Evolutionary conservation across 1,140 invertebrate genomes (phyloP).

Genomic region (Stegodyphus mimosarum): DNA sequence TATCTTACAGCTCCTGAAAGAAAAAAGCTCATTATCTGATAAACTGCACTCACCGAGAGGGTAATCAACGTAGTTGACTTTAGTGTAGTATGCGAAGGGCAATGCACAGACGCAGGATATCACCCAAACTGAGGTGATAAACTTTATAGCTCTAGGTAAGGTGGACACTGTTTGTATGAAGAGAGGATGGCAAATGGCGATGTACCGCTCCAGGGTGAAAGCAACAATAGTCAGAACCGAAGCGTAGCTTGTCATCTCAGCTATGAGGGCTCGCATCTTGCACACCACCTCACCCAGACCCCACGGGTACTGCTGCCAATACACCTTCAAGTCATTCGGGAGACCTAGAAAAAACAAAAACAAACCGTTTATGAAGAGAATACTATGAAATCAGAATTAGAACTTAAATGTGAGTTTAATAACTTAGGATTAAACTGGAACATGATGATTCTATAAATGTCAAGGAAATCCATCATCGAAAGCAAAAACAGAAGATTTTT

Average conservation of each 20-base stretch:
- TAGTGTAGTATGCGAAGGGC: constrained; percentile 75
- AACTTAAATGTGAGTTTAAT: too few relatives aligned
- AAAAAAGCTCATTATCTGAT: too few relatives aligned
- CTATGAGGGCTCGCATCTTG: constrained; percentile 67
- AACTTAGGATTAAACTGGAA: too few relatives aligned
- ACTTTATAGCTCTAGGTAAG: constrained; percentile 80
- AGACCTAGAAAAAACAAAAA: constrained; percentile 64
- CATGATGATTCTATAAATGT: too few relatives aligned
- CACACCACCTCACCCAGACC: constrained; percentile 69
- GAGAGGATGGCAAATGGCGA: constrained; percentile 93
- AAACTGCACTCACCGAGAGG: not conserved
- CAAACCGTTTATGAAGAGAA: not conserved
- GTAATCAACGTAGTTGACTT: constrained; percentile 59
- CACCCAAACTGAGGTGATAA: constrained; percentile 83
- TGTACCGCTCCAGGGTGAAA: constrained; percentile 75
- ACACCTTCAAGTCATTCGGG: constrained; percentile 69
- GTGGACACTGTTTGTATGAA: constrained; percentile 80
- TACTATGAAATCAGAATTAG: not conserved
- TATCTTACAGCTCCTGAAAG: too few relatives aligned
- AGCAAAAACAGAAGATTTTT: too few relatives aligned
- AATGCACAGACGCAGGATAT: constrained; percentile 79
- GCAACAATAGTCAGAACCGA: constrained; percentile 88
- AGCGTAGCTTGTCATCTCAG: constrained; percentile 69
- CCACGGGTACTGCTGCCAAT: constrained; percentile 70
- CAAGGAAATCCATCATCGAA: too few relatives aligned